These are phyloP conservation scores for Chrysogorgia sp. DNA, from an alignment of 92 coral and sea anemone species.

Conservation along the genomic window DNA sequence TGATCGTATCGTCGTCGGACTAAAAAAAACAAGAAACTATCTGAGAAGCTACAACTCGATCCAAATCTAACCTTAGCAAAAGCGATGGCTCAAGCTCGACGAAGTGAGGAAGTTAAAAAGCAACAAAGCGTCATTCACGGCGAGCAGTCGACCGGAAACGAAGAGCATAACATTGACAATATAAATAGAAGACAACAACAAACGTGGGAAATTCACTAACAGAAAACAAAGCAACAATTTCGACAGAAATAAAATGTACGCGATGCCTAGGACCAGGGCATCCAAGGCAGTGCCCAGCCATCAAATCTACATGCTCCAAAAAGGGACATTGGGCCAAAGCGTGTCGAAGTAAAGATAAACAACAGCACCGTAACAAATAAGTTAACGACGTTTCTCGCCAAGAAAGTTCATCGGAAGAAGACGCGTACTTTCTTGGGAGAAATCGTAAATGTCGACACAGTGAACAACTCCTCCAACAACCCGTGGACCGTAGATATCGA, in stretches of 20 bases:
- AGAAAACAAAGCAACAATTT: not conserved
- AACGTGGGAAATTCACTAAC: not conserved
- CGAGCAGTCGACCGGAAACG: not conserved
- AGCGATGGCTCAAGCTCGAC: slow-evolving; percentile 20
- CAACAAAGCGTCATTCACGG: slow-evolving; percentile 21
- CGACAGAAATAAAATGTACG: slow-evolving; percentile 8
- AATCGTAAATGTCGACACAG: not conserved
- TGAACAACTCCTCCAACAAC: not conserved
- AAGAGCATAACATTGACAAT: not conserved
- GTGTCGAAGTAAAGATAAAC: slow-evolving; percentile 8
- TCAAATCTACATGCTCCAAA: slow-evolving; percentile 14
- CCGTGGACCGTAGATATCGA: slow-evolving; percentile 10
- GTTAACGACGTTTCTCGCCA: not conserved
- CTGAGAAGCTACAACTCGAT: not conserved
- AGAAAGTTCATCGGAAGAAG: not conserved
- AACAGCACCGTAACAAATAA: not conserved
- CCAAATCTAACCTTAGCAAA: slow-evolving; percentile 13
- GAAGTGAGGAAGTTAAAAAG: slow-evolving; percentile 28
- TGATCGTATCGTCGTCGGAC: slow-evolving; percentile 22
- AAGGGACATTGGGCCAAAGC: slow-evolving; percentile 42
- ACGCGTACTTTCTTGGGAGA: slow-evolving; percentile 4
- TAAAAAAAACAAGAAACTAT: not conserved
- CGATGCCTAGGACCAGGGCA: slow-evolving; percentile 35
- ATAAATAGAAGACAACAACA: not conserved
- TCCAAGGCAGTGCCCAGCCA: slow-evolving; percentile 6